Conservation (phyloP, 2,113 vertebrate species). For the Ptyas mucosa region DNA sequence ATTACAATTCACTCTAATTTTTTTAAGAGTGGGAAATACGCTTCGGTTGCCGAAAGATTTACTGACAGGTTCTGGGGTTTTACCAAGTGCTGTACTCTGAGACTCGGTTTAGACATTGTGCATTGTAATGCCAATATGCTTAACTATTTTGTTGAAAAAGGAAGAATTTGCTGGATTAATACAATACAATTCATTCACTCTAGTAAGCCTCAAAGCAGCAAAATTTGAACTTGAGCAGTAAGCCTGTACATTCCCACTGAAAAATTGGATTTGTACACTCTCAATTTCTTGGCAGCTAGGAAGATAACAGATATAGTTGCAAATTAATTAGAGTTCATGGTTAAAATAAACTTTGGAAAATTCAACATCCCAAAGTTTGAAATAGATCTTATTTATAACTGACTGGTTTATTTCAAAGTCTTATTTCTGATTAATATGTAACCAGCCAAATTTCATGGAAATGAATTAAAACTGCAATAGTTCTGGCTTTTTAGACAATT, state of each 20-base stretch:
- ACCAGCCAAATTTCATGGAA: neutral
- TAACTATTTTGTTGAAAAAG: neutral
- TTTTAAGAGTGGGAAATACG: neutral
- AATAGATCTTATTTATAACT: neutral
- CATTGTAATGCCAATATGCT: neutral
- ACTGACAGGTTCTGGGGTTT: neutral
- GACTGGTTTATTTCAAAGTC: neutral
- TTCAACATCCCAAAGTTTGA: neutral
- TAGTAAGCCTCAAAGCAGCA: neutral
- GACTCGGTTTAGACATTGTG: neutral
- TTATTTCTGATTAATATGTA: neutral
- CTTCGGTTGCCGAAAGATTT: neutral
- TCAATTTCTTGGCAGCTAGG: neutral
- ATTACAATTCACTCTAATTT: neutral
- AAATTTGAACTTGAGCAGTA: neutral
- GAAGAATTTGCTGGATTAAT: neutral
- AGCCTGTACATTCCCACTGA: neutral
- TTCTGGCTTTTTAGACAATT: neutral
- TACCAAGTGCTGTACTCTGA: neutral
- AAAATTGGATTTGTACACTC: neutral
- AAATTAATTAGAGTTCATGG: neutral
- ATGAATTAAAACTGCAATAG: neutral
- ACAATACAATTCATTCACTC: neutral
- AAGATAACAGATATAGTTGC: too few relatives aligned
- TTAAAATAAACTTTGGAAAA: neutral